A percentile compares a stretch with the other conserved stretches of the same genome.
phyloP scores from a whole-genome alignment of 30 jellyfish, hydroid and myxozoan genomes.

The Aurelia aurita complex sp. Pacific region DNA sequence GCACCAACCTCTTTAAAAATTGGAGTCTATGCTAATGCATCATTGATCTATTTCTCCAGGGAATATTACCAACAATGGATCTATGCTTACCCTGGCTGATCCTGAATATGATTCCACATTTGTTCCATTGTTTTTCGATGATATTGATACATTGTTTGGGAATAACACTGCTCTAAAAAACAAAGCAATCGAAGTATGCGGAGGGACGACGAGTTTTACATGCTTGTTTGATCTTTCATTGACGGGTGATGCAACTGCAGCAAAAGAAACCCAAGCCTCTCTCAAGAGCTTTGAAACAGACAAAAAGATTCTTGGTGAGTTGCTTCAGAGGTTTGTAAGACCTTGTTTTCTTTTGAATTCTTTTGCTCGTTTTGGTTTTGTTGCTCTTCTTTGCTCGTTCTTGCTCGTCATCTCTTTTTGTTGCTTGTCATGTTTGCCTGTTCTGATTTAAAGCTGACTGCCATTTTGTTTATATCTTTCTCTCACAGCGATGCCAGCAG shows the following conservation, averaged over 20 bases:
- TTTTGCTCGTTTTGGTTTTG: neutral
- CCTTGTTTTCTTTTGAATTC: neutral
- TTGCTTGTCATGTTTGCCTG: too few relatives aligned
- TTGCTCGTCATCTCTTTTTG: neutral
- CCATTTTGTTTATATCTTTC: too few relatives aligned
- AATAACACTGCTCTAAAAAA: conserved; percentile 31
- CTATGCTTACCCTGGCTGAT: conserved; percentile 24
- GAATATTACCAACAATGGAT: conserved; percentile 7
- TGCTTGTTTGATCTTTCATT: conserved; percentile 55
- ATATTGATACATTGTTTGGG: conserved; percentile 24
- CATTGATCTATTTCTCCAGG: conserved; percentile 9
- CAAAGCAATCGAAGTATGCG: conserved; percentile 44
- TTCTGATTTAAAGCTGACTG: too few relatives aligned
- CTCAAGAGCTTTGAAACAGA: conserved; percentile 25
- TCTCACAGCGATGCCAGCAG: too few relatives aligned
- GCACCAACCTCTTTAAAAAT: too few relatives aligned
- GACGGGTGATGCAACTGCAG: conserved; percentile 23
- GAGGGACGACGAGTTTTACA: conserved; percentile 26
- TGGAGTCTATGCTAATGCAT: too few relatives aligned
- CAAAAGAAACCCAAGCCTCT: conserved; percentile 41
- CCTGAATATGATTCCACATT: conserved; percentile 22
- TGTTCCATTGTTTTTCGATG: conserved; percentile 50
- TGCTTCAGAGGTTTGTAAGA: neutral
- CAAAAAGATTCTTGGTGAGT: conserved; percentile 26
- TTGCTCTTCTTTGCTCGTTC: neutral